Percentiles rank a stretch among this genome's conserved stretches.
phyloP scores from a whole-genome alignment of 2,797 vertebrate genomes.

The Typhlichthys subterraneus region DNA sequence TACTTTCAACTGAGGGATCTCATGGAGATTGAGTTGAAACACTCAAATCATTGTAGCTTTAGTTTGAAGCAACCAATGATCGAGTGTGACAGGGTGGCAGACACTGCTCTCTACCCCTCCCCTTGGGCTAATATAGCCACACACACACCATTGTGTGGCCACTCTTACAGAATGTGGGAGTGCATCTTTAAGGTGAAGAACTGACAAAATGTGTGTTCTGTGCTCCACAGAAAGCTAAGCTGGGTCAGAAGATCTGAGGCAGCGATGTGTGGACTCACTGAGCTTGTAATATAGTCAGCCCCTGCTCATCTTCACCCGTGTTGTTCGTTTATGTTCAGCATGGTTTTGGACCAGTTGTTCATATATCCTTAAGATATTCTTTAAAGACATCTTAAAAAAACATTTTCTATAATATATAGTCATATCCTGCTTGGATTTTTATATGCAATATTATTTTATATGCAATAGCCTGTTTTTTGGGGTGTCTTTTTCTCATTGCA shows the following conservation, averaged over 20 bases:
- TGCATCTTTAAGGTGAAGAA: too few relatives aligned
- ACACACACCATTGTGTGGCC: too few relatives aligned
- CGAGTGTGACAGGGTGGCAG: too few relatives aligned
- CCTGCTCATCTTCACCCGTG: conserved; percentile 47
- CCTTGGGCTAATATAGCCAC: too few relatives aligned
- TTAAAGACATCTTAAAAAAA: conserved; percentile 23
- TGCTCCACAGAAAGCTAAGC: conserved; percentile 92
- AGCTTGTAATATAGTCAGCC: conserved; percentile 59
- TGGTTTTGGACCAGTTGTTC: conserved; percentile 48
- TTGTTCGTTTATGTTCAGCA: conserved; percentile 53
- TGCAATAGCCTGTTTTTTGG: conserved; percentile 35
- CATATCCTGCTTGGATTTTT: conserved; percentile 9
- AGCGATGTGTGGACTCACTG: conserved; percentile 55
- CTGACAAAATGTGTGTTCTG: conserved; percentile 22
- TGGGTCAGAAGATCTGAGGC: conserved; percentile 93
- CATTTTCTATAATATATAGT: conserved; percentile 11
- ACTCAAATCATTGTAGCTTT: too few relatives aligned
- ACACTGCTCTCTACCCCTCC: too few relatives aligned
- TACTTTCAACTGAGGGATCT: too few relatives aligned
- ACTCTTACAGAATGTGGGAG: too few relatives aligned
- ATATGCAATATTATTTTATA: conserved; percentile 26
- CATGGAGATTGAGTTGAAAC: too few relatives aligned
- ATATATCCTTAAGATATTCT: conserved; percentile 28
- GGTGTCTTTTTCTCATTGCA: conserved; percentile 18
- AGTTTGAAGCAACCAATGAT: too few relatives aligned